These are phyloP conservation scores for Monoplex corrugatus DNA, from an alignment of 2,888 invertebrate genomes.

Conservation along the genomic window DNA sequence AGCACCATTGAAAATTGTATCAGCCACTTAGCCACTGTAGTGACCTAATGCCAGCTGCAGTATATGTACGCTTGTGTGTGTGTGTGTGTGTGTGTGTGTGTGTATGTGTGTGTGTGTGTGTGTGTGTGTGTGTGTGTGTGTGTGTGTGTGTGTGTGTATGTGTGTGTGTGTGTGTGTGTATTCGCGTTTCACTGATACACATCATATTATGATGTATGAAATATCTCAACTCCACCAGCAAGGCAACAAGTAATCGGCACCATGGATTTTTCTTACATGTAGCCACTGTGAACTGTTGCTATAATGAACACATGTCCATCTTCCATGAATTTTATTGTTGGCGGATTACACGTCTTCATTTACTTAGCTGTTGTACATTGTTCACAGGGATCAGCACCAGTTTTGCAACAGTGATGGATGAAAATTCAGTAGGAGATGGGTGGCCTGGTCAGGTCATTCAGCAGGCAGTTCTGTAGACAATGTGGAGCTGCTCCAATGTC, in stretches of 20 bases:
- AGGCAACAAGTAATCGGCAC: too few species aligned
- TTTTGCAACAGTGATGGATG: not conserved
- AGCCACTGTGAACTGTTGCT: too few species aligned
- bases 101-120: slow-evolving; percentile 18
- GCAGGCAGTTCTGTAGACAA: slow-evolving; percentile 79
- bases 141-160: not conserved
- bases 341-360: too few species aligned
- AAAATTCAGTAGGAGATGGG: slow-evolving; percentile 57
- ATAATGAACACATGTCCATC: too few species aligned
- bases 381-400: not conserved
- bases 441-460: slow-evolving; percentile 75
- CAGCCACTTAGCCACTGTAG: not conserved
- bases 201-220: too few species aligned
- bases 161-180: too few species aligned
- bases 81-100: slow-evolving; percentile 8
- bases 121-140: not conserved
- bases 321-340: too few species aligned
- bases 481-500: slow-evolving; percentile 72
- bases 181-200: too few species aligned
- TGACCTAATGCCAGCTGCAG: not conserved
- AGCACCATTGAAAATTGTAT: too few species aligned
- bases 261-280: too few species aligned
- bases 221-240: too few species aligned
- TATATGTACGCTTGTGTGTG: not conserved
- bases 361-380: too few species aligned